A percentile compares a stretch with the other conserved stretches of the same genome.
Conservation (phyloP, 2,113 vertebrate genomes). For the Semnopithecus entellus region DNA sequence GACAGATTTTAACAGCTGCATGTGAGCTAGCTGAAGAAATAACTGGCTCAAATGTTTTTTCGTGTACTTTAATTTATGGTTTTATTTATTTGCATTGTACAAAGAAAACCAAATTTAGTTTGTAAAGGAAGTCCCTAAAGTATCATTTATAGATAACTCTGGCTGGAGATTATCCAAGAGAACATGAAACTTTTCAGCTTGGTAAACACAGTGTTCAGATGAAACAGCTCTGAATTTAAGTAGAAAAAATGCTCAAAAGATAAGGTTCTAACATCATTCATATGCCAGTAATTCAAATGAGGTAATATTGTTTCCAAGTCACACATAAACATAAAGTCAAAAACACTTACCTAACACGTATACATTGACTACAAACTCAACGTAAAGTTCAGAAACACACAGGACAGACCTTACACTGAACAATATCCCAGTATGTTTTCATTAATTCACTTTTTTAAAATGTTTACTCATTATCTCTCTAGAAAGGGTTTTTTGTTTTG, state of each 20-base stretch:
- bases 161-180: constrained; percentile 24
- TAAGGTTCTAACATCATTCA: background rate
- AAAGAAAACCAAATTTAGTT: constrained; percentile 35
- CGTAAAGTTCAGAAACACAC: background rate
- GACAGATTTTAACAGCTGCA: background rate
- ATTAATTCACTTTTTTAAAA: background rate
- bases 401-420: background rate
- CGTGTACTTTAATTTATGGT: constrained; percentile 16
- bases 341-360: background rate
- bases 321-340: background rate
- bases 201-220: constrained; percentile 12
- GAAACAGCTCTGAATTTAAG: background rate
- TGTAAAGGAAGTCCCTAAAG: background rate
- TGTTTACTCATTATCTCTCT: background rate
- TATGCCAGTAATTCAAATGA: background rate
- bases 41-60: background rate
- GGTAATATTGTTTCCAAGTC: background rate
- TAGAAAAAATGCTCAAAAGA: background rate
- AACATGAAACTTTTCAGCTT: background rate
- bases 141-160: constrained; percentile 46
- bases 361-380: background rate
- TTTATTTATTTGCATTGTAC: constrained; percentile 49
- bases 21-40: background rate
- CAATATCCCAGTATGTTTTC: background rate
- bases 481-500: background rate